phyloP scores from a whole-genome alignment of 2,797 vertebrate species.

The Sorex maritimensis region DNA sequence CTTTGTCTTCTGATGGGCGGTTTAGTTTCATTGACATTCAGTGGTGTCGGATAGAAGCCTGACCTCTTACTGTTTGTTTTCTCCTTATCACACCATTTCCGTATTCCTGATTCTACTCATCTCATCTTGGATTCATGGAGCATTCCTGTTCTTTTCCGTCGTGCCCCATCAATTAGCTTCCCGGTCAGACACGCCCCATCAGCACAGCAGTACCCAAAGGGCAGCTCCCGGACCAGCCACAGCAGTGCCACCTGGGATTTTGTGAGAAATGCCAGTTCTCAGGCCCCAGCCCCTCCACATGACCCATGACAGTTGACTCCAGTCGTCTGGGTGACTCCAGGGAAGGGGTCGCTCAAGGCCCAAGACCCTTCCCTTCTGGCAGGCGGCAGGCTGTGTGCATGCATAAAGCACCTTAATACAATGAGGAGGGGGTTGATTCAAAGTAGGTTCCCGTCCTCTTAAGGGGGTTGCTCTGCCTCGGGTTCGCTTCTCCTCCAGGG shows the following conservation, averaged over 20 bases:
- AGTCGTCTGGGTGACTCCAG: not conserved
- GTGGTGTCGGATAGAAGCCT: not conserved
- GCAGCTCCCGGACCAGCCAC: not conserved
- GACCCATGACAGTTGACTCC: not conserved
- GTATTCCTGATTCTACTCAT: constrained; percentile 1
- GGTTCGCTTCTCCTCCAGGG: not conserved
- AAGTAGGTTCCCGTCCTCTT: not conserved
- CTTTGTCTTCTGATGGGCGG: not conserved
- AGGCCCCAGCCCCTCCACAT: not conserved
- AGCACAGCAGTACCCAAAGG: not conserved
- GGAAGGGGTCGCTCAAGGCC: not conserved
- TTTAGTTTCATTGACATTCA: constrained; percentile 20
- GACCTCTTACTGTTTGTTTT: not conserved
- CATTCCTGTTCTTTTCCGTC: not conserved
- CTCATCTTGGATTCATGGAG: constrained; percentile 15
- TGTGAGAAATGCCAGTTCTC: not conserved
- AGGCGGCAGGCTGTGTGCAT: not conserved
- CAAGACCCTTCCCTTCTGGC: not conserved
- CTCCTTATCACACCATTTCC: not conserved
- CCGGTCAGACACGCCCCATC: not conserved
- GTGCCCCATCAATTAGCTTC: not conserved
- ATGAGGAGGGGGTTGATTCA: not conserved
- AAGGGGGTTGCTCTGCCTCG: not conserved
- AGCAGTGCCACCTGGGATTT: not conserved
- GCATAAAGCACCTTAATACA: not conserved